Evolutionary conservation across 2,113 vertebrate species (phyloP).

Genomic region (Peromyscus polionotus): DNA sequence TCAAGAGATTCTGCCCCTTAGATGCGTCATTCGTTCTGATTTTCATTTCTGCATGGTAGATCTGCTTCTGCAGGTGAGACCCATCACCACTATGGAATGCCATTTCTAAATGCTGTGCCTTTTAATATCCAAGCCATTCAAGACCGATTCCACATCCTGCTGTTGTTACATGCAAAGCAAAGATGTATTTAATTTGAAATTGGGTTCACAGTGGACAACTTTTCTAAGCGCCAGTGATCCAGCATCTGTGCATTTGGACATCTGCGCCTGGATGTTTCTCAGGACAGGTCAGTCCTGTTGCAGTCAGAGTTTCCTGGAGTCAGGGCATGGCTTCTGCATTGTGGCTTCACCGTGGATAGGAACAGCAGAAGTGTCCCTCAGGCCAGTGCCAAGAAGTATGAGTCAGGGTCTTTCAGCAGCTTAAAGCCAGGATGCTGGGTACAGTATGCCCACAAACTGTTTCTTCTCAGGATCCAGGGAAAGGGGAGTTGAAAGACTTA

Average conservation of each 20-base stretch:
- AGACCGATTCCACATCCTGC: slow-evolving; percentile 48
- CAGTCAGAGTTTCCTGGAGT: background rate
- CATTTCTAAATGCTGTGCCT: slow-evolving; percentile 74
- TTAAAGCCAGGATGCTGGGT: background rate
- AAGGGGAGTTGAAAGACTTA: slow-evolving; percentile 11
- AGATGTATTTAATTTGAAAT: slow-evolving; percentile 72
- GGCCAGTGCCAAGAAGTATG: background rate
- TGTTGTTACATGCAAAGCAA: slow-evolving; percentile 74
- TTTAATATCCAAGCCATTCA: slow-evolving; percentile 44
- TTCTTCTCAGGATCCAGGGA: slow-evolving; percentile 70
- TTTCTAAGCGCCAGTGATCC: background rate
- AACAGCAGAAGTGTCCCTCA: background rate
- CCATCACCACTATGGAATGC: slow-evolving; percentile 19
- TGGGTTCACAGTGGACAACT: background rate
- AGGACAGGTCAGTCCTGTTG: too few relatives aligned
- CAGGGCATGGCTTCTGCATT: background rate
- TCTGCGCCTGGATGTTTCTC: background rate
- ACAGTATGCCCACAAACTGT: slow-evolving; percentile 32
- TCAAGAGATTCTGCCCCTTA: background rate
- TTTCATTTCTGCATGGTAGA: background rate
- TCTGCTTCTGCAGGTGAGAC: background rate
- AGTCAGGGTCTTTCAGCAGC: background rate
- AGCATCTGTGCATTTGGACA: background rate
- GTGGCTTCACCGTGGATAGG: background rate
- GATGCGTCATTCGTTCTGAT: background rate